Evolutionary conservation across 2,888 invertebrate genomes (phyloP), one percentile per base, ranked within the genome.

Genomic region (Morpho helenor): DNA sequence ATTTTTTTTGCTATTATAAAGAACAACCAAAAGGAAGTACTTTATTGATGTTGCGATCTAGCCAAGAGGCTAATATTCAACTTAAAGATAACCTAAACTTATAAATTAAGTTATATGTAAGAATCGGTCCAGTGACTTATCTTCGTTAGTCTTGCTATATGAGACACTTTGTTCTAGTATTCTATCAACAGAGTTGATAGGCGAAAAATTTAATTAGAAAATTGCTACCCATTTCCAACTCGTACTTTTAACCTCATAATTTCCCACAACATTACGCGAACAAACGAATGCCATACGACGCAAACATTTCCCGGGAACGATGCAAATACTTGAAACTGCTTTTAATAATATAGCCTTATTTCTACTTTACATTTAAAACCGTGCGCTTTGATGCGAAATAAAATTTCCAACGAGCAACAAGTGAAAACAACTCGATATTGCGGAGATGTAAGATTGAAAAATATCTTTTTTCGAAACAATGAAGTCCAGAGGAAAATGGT

Each of bases 381-480:
- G 39, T 58, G 45, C 55, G 43, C 49, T 23, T 49, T 48, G 53
- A 60, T 49, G 47, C 45, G 31, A 56, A 55, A 60, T 60, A 52
- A 53, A 57, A 57, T 62, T 56, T 56, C 41, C 58, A 56, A 50
- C 58, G 51, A 58, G 57, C 58, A 65, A 65, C 60, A 62, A 66
- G 62, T 63, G 52, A 60, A 66, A 60, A 61, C 49, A 51, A 60
- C 44, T 59, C 51, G 52, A 59, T 59, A 64, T 45, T 43, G 48
- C 53, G 44, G 45, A 61, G 54, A 10, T 56, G 16, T 16, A 57
- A 60, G 59, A 57, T 55, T 46, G 59, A 60, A 60, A 59, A 64
- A 65, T 61, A 62, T 62, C 57, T 62, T 63, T 62, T 61, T 62
- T 61, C 51, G 48, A 53, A 60, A 63, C 59, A 66, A 65, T 63